A percentile compares a stretch with the other conserved stretches of the same genome.
These are phyloP conservation scores for Macrosiphum euphorbiae DNA, from an alignment of 2,888 invertebrate genomes.

Conservation along the genomic window DNA sequence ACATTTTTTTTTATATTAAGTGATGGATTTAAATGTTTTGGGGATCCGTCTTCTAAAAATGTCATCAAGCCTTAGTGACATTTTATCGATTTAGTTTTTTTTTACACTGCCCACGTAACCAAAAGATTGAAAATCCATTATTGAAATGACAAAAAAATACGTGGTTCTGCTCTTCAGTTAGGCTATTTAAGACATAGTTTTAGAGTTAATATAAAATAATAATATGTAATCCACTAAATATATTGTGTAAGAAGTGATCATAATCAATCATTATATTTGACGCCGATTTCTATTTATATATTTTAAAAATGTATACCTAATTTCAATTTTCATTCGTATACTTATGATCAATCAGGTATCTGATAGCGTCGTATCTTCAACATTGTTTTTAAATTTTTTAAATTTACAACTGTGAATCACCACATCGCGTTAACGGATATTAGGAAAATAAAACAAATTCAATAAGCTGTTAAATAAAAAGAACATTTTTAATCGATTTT, in stretches of 20 bases:
- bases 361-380: not conserved
- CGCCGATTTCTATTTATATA: not conserved
- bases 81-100: slow-evolving; percentile 38
- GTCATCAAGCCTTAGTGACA: not conserved
- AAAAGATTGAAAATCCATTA: slow-evolving; percentile 47
- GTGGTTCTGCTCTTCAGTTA: not conserved
- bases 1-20: slow-evolving; percentile 44
- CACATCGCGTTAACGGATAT: not conserved
- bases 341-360: not conserved
- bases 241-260: not conserved
- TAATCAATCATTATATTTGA: not conserved
- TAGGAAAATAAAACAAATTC: slow-evolving; percentile 1
- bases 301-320: not conserved
- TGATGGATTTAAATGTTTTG: slow-evolving; percentile 46
- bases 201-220: not conserved
- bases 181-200: not conserved
- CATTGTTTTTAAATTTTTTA: not conserved
- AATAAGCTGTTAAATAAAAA: not conserved
- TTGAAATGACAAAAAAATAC: slow-evolving; percentile 35
- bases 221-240: not conserved
- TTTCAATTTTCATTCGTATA: not conserved
- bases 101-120: slow-evolving; percentile 1
- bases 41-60: slow-evolving; percentile 28
- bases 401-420: not conserved
- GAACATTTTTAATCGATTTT: not conserved